Conservation (phyloP, 2,797 vertebrate genomes). For the Tapirus indicus region DNA sequence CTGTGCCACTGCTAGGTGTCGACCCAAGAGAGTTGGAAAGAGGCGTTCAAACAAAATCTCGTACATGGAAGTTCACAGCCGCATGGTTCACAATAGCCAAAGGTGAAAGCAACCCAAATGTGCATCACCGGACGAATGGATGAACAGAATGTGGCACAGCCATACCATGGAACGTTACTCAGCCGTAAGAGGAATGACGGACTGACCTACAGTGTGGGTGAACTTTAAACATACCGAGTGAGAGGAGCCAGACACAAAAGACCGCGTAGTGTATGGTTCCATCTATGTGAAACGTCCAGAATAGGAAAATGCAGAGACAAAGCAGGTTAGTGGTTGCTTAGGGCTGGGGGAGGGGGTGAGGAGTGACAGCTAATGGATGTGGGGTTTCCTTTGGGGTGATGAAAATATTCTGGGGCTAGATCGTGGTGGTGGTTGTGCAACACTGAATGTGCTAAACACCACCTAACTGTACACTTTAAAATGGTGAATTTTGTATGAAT, state of each 20-base stretch:
- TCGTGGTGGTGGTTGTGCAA: background rate
- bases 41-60: background rate
- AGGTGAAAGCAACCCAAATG: accelerated
- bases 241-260: background rate
- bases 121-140: accelerated
- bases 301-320: background rate
- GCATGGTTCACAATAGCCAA: accelerated
- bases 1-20: background rate
- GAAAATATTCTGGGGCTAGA: background rate
- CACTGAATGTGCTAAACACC: too few relatives aligned
- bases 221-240: background rate
- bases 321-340: background rate
- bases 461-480: background rate
- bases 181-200: background rate
- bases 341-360: background rate
- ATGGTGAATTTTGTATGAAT: background rate
- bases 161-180: accelerated
- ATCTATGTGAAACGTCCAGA: background rate
- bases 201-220: accelerated
- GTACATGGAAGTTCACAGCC: accelerated
- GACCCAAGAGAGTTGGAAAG: background rate
- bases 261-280: accelerated
- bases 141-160: accelerated
- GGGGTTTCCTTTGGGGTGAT: background rate
- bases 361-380: background rate